phyloP scores from a whole-genome alignment of 2,888 invertebrate genomes.

The Osedax frankpressi region DNA sequence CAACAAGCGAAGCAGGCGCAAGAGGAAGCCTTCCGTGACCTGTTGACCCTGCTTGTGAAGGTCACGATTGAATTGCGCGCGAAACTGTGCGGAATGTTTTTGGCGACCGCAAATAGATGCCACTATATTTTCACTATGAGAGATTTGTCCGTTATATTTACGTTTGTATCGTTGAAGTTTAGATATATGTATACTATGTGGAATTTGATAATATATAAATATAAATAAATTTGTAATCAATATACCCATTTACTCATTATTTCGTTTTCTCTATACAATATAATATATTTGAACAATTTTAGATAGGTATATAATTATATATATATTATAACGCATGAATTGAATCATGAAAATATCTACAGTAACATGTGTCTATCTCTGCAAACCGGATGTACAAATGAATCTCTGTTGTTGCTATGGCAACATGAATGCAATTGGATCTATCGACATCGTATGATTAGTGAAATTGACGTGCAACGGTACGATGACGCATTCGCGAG shows the following conservation, averaged over 20 bases:
- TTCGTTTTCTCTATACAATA: no score
- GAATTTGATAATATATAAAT: no score
- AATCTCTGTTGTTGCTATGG: slow-evolving; percentile 42
- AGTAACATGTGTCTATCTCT: slow-evolving; percentile 44
- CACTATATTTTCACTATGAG: slow-evolving; percentile 44
- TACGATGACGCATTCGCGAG: slow-evolving; percentile 40
- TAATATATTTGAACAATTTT: no score
- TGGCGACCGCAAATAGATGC: slow-evolving; percentile 40
- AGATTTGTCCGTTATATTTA: slow-evolving; percentile 40
- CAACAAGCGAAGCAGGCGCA: slow-evolving; percentile 28
- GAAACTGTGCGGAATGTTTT: slow-evolving; percentile 39
- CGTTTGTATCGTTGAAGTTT: no score
- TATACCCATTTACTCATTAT: no score
- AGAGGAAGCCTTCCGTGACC: slow-evolving; percentile 33
- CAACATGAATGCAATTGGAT: slow-evolving; percentile 46
- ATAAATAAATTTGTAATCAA: no score
- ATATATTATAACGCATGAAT: no score
- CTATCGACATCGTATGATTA: slow-evolving; percentile 42
- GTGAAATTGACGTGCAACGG: slow-evolving; percentile 40
- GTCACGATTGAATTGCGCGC: slow-evolving; percentile 42
- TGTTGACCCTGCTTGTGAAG: slow-evolving; percentile 34
- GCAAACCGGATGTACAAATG: slow-evolving; percentile 34
- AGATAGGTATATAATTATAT: no score
- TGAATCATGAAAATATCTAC: no score
- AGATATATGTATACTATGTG: no score